Percentiles rank a stretch among this genome's conserved stretches.
These are phyloP conservation scores for Tachyglossus aculeatus DNA, from an alignment of 2,797 vertebrate species.

Conservation along the genomic window DNA sequence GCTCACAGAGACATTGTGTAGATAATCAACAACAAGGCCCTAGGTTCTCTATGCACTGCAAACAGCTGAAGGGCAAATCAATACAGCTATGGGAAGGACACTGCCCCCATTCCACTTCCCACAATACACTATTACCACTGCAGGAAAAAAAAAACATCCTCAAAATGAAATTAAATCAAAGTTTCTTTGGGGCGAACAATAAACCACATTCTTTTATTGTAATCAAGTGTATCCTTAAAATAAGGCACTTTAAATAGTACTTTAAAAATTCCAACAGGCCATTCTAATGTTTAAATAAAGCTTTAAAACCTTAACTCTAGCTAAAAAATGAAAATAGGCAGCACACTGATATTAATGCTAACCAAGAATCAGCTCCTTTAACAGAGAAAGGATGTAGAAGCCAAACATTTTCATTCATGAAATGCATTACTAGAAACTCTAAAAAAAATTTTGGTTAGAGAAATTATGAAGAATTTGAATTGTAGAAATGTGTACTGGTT, in stretches of 20 bases:
- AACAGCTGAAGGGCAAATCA: slow-evolving; percentile 80
- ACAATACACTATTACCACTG: slow-evolving; percentile 55
- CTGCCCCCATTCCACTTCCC: slow-evolving; percentile 68
- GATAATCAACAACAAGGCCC: slow-evolving; percentile 78
- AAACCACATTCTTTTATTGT: not conserved
- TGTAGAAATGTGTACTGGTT: not conserved
- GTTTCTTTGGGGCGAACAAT: not conserved
- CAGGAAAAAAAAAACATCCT: slow-evolving; percentile 55
- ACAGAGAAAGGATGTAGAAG: not conserved
- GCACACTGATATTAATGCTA: not conserved
- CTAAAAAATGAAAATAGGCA: not conserved
- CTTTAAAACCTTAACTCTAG: too few species aligned
- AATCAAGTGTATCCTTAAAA: slow-evolving; percentile 15
- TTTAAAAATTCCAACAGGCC: not conserved
- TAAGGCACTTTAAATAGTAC: not conserved
- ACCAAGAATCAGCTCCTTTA: not conserved
- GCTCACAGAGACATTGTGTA: slow-evolving; percentile 75
- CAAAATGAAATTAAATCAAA: slow-evolving; percentile 27
- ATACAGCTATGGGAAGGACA: slow-evolving; percentile 77
- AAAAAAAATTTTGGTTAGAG: slow-evolving; percentile 3
- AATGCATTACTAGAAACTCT: not conserved
- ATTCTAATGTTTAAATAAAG: not conserved
- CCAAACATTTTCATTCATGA: not conserved
- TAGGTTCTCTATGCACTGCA: slow-evolving; percentile 71
- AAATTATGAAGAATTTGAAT: not conserved